Evolutionary conservation across 2,797 vertebrate species (phyloP).

Genomic region (Rhynchonycteris naso): DNA sequence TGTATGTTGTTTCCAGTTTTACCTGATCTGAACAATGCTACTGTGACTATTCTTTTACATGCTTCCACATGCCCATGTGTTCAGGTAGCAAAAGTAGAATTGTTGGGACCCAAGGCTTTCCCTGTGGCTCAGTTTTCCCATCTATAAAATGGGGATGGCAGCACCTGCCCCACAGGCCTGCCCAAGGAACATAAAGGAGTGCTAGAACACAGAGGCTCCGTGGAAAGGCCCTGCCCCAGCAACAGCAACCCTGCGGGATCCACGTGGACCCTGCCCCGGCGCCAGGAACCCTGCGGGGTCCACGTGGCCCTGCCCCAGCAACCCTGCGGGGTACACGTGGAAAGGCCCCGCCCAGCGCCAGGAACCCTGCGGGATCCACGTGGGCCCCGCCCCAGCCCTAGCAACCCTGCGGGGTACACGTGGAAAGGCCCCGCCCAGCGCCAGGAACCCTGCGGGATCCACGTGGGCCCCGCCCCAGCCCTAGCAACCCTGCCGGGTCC

Average conservation of each 20-base stretch:
- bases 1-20: background rate
- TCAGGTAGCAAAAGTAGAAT: background rate
- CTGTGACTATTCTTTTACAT: background rate
- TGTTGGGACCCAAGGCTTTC: background rate
- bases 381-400: background rate
- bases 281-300: rapidly evolving
- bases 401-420: slow-evolving; percentile 82
- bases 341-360: no score
- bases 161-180: background rate
- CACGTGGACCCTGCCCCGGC: background rate
- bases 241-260: no score
- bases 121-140: background rate
- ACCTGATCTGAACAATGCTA: background rate
- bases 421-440: no score
- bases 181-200: rapidly evolving
- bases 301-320: slow-evolving; percentile 86
- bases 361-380: no score
- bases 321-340: no score
- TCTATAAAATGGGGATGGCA: background rate
- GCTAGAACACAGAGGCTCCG: background rate
- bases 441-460: no score
- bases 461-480: no score
- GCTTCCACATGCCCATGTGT: background rate
- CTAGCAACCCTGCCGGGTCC: no score
- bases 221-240: no score